Evolutionary conservation across 1,140 invertebrate species (phyloP).

Genomic region (Melanaphis sacchari): DNA sequence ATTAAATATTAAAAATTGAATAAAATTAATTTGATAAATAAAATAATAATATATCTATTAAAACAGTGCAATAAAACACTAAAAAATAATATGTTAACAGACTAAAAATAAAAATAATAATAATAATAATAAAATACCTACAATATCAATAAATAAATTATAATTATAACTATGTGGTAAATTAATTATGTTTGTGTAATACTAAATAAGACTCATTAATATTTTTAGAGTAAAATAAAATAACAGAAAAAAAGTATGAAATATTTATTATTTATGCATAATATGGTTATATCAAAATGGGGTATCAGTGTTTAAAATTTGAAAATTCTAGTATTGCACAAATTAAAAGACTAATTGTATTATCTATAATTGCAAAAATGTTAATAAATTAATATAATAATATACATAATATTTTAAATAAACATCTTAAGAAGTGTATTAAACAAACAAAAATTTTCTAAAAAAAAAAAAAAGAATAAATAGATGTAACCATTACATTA

Average conservation of each 20-base stretch:
- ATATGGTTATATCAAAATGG: background rate
- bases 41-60: background rate
- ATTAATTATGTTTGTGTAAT: background rate
- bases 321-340: conserved; percentile 40
- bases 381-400: background rate
- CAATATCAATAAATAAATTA: background rate
- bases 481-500: background rate
- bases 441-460: conserved; percentile 19
- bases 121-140: background rate
- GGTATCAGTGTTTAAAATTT: background rate
- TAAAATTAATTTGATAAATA: background rate
- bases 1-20: conserved; percentile 21
- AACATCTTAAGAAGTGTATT: background rate
- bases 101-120: background rate
- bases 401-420: conserved; percentile 18
- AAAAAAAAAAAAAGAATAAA: background rate
- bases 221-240: background rate
- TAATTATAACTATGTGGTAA: background rate
- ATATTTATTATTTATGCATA: too few relatives aligned
- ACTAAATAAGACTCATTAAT: background rate
- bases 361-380: background rate
- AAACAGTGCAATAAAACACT: background rate
- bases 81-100: background rate
- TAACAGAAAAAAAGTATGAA: background rate
- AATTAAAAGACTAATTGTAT: background rate